These are phyloP conservation scores for Idris sp. DNA, from an alignment of 1,140 invertebrate genomes.

Conservation along the genomic window DNA sequence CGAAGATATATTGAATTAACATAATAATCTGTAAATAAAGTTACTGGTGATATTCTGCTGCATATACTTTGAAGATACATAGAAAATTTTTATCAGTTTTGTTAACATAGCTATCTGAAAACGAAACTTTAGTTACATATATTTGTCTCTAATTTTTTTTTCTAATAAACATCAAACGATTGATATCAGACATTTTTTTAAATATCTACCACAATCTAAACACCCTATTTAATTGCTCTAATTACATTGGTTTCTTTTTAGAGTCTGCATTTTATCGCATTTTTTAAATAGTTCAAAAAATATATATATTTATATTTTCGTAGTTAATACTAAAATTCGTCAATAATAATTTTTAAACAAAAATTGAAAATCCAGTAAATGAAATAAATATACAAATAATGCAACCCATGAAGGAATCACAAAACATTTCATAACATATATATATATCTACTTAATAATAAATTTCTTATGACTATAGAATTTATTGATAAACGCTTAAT, in stretches of 20 bases:
- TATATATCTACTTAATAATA: constrained; percentile 50
- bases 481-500: no score
- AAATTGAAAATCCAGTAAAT: constrained; percentile 30
- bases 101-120: constrained; percentile 6
- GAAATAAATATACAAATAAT: constrained; percentile 44
- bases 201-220: constrained; percentile 8
- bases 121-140: constrained; percentile 3
- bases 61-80: constrained; percentile 14
- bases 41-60: background rate
- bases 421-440: constrained; percentile 55
- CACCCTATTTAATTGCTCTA: constrained; percentile 21
- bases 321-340: constrained; percentile 42
- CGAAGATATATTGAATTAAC: constrained; percentile 19
- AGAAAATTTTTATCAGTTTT: constrained; percentile 1
- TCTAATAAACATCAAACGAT: constrained; percentile 25
- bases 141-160: constrained; percentile 9
- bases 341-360: constrained; percentile 21
- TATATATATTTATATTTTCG: constrained; percentile 52
- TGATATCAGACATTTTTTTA: constrained; percentile 11
- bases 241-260: constrained; percentile 22
- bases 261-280: constrained; percentile 25
- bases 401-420: constrained; percentile 50
- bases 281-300: constrained; percentile 55
- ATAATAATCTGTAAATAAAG: constrained; percentile 12
- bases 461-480: no score